Base-by-base conservation (phyloP, 2,113 vertebrate species). In the Sterrhoptilus dennistouni region DNA sequence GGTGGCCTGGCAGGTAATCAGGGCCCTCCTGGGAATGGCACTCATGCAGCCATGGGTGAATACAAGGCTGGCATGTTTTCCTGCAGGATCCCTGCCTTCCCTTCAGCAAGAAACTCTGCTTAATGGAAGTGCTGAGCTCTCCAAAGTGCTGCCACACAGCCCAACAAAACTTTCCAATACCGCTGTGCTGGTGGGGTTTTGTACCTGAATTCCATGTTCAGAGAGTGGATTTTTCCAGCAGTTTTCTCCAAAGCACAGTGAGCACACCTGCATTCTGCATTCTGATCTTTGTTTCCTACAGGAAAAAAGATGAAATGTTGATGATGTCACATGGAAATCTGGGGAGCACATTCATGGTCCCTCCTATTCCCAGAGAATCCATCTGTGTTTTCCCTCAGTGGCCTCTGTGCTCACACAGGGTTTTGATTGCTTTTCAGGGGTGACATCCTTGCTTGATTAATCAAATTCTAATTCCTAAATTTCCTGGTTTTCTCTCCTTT, bases 21-120 rank as follows among this genome's bases (percentile, higher is more conserved):
- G 31, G n/a, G 29, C 52, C 54, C 76, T 93, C 88, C 75, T 54
- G 27, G 50, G 59, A 72, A 2, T 3, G 42, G 63, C 66, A 53
- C 24, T 53, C 95, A 91, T 81, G 86, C 86, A 89, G 69, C 74
- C 89, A 92, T 54, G 80, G n/a, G 89, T 95, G 93, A 96, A 88
- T 24, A 49, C 6, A 12, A 31, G 78, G 60, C 54, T 95, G 89
- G 60, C 72, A 21, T 14, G 38, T 89, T 87, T 36, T 49, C 47
- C 11, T 81, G 63, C 87, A 11, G 10, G 1, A 4, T 57, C 66
- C 44, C 66, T 84, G 16, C 77, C 81, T 84, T 70, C 49, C 76
- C 81, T 64, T 75, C 50, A 40, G 60, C 54, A 10, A 22, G 68
- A 38, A 84, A 22, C 38, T 89, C 50, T 33, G 38, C 38, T 38